Evolutionary conservation across 2,797 vertebrate genomes (phyloP).

Genomic region (Argentina silus): DNA sequence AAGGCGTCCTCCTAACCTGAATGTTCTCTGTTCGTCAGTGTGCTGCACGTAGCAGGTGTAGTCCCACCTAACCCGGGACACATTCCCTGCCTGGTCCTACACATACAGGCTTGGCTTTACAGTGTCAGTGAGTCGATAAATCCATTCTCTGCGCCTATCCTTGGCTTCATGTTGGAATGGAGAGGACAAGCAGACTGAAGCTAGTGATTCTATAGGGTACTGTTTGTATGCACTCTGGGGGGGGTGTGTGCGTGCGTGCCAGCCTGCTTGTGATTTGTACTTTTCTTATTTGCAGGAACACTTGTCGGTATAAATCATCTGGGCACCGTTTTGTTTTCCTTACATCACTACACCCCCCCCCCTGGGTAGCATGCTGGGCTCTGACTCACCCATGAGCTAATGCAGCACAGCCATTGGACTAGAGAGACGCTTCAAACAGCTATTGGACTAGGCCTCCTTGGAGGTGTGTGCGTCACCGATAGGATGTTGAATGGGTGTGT

Average conservation of each 20-base stretch:
- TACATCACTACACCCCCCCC: slow-evolving; percentile 55
- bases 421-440: not conserved
- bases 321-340: slow-evolving; percentile 34
- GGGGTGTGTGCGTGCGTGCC: not conserved
- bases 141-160: too few relatives aligned
- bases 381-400: not conserved
- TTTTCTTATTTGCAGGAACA: not conserved
- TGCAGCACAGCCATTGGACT: not conserved
- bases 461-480: not conserved
- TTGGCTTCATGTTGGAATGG: not conserved
- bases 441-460: not conserved
- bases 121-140: not conserved
- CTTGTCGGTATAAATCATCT: slow-evolving; percentile 72
- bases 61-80: not conserved
- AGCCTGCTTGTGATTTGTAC: not conserved
- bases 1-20: too few relatives aligned
- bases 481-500: not conserved
- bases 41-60: too few relatives aligned
- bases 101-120: not conserved
- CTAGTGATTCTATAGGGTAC: not conserved
- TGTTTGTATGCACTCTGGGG: not conserved
- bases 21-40: too few relatives aligned
- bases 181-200: too few relatives aligned
- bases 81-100: not conserved
- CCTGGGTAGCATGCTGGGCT: slow-evolving; percentile 38